Percentiles rank a stretch among this genome's conserved stretches.
Conservation (phyloP, 2,888 invertebrate genomes). For the Phortica magna region DNA sequence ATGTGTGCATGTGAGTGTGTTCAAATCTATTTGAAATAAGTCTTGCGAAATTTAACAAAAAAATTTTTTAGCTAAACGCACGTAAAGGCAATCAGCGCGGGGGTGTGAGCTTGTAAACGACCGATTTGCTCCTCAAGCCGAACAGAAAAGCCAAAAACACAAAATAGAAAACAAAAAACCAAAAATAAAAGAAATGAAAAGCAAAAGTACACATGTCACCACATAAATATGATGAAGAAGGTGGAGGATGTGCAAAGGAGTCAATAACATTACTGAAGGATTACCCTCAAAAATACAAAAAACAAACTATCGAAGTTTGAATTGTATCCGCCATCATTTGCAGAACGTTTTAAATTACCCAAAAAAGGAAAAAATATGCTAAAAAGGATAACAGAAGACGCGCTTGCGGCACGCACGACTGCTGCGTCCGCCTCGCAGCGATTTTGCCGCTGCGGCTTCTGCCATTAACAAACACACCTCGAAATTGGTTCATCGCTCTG, state of each 20-base stretch:
- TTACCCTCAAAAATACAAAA: no score
- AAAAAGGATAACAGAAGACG: not conserved
- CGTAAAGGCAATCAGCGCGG: slow-evolving; percentile 53
- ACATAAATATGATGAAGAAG: not conserved
- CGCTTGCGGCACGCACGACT: no score
- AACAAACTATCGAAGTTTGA: no score
- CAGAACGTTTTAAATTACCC: not conserved
- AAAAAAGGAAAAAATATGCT: not conserved
- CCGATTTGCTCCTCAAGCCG: not conserved
- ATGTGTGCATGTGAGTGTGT: not conserved
- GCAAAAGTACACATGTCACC: not conserved
- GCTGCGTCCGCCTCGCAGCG: no score
- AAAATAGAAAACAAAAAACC: not conserved
- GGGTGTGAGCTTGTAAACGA: slow-evolving; percentile 1
- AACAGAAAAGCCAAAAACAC: not conserved
- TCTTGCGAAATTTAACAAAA: slow-evolving; percentile 34
- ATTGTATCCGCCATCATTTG: not conserved
- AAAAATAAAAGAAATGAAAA: not conserved
- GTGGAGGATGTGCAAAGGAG: not conserved
- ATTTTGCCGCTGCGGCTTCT: no score
- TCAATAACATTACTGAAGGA: no score
- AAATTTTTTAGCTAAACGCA: slow-evolving; percentile 44
- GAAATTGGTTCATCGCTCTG: no score
- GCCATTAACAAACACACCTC: no score
- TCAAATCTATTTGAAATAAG: not conserved